Base-by-base conservation (phyloP, 2,113 vertebrate genomes). In the Erpornis zantholeuca region DNA sequence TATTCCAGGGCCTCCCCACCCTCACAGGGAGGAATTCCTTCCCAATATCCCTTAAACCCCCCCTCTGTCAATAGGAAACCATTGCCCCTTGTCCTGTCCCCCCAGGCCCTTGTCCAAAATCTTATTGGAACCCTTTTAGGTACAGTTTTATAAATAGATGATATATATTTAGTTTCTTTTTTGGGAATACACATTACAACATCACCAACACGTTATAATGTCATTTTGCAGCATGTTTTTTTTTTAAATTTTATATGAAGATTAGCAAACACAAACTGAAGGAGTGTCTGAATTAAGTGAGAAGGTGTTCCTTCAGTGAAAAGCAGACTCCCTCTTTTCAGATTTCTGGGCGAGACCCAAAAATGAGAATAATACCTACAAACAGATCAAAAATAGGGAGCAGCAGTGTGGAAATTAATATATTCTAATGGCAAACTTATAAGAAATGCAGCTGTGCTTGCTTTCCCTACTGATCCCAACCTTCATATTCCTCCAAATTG, bases 401-500 rank as follows among this genome's bases (percentile, higher is more conserved):
- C 64, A 89, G 49, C 47, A 63, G 71, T 36, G 54, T 81, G 82
- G 83, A 93, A 95, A 88, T 64, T 4, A 33, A 13, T 88, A 25
- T 63, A 56, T 87, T 80, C 79, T 88, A 80, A 86, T 50, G 49
- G 78, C 66, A 82, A 91, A 94, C 68, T 60, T 17, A 36, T 57
- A 88, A 88, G 76, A 81, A 90, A 53, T 57, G 60, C 80, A 90
- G 69, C 56, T 93, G 79, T 76, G 35, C 79, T 92, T 57, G 38
- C 65, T 86, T 59, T 64, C 38, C 42, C 77, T 60, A 24, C 78
- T 38, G 45, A 88, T 92, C 80, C 40, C 38, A 56, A 38, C 68
- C 86, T 90, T 92, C 88, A 61, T 23, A 86, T 63, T 94, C 78
- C 82, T 75, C 47, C 82, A 66, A 90, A 90, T 40, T 90, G 83